Base-by-base conservation (phyloP, 2,113 vertebrate genomes). In the Notarius lentiginosus region DNA sequence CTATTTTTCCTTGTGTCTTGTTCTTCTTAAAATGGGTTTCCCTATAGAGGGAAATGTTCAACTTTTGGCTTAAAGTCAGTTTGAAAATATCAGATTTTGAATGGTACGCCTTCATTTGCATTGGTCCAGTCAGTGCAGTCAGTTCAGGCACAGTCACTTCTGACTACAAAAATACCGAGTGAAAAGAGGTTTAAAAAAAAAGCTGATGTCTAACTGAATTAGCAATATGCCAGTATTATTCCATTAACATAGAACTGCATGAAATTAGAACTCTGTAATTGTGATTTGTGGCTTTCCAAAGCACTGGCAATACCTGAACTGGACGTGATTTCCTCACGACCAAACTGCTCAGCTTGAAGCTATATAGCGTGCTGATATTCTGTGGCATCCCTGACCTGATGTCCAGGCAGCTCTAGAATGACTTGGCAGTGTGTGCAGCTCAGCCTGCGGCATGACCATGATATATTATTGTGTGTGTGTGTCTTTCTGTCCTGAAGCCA, bases 341-440 rank as follows among this genome's bases (percentile, higher is more conserved):
- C 47, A 58, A 70, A 70, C 5, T 66, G n/a, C 61, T 77, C 86
- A 61, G 88, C 47, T 56, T 85, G 68, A 77, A 56, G 15, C 47
- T 63, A 72, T 70, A 75, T 51, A 47, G 6, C 51, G n/a, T 17
- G 49, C 82, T 82, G n/a, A 87, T 58, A 79, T 53, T 61, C 79
- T 70, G 84, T 76, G 87, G 86, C 85, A 86, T 51, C 58, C 61
- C 80, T 55, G 61, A 87, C 80, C 63, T 27, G 79, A 41, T 30
- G 65, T 83, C 49, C 72, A 81, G 58, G 18, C 66, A 34, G 60
- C 58, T 41, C 82, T 81, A 61, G 55, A 79, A 63, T 86, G 68
- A 84, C 60, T 87, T 89, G 84, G 65, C 89, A 90, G 73, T n/a
- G 55, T 83, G 55, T 79, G 60, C 9, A 82, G 34, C 76, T 89